Base-by-base conservation (phyloP, 2,113 vertebrate species). In the Zosterops hypoxanthus region DNA sequence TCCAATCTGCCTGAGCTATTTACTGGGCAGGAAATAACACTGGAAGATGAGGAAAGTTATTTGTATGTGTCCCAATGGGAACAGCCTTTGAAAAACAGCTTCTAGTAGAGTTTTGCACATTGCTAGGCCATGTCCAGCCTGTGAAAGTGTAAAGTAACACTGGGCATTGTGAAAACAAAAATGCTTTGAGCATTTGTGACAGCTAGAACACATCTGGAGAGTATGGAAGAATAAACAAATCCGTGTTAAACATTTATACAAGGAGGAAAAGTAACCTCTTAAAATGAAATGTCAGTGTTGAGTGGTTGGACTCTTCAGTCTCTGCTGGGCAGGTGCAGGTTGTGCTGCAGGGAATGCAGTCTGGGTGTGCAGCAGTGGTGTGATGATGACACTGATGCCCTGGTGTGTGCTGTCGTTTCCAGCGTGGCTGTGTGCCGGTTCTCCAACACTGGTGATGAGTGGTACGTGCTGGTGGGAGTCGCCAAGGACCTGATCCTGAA, bases 401-500 rank as follows among this genome's bases (percentile, higher is more conserved):
- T 28, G 69, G 3, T 11, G 6, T 56, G 18, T 46, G 49, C 55
- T 92, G 20, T 84, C 63, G 1, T 81, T 84, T 61, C 23, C 96
- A 99, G 99, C 11, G 99, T 99, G 91, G 98, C 99, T 0, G 99
- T 99, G 41, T 99, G 99, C 88, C 98, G 98, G 8, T 99, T 99
- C 93, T 97, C 98, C 86, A 99, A 99, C 65, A 98, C 98, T 0
- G 98, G 99, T 2, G 99, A 99, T 5, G 99, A 99, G 44, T 99
- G 99, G 99, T 99, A 99, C 2, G 99, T 99, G 92, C 97, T 99
- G 88, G 99, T 99, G 78, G 99, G 99, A 2, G 99, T 99, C 1
- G 99, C 99, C 96, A 99, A 99, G 97, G 99, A 99, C 97, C 98
- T 99, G 96, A 99, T 99, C 29, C 98, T 99, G 73, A 99, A 99